A percentile compares a stretch with the other conserved stretches of the same genome.
These are phyloP conservation scores for Drosophila virilis DNA, from an alignment of 1,140 invertebrate genomes.

Conservation along the genomic window DNA sequence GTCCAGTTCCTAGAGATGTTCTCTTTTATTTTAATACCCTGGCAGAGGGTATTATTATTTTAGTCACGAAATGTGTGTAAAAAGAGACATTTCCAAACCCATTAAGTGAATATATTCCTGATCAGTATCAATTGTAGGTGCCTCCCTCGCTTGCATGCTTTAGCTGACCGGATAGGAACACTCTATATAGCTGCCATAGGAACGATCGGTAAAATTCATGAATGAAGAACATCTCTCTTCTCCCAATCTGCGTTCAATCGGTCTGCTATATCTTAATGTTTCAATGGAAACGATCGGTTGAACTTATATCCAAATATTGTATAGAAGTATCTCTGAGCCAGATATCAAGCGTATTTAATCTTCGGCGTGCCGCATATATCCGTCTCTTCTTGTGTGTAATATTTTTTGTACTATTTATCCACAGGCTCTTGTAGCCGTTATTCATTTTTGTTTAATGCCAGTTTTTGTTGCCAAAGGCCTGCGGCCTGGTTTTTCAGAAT, in stretches of 20 bases:
- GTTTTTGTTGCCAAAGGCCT: slow-evolving; percentile 58
- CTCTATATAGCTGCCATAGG: too few species aligned
- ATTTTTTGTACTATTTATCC: slow-evolving; percentile 12
- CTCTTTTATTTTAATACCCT: background rate
- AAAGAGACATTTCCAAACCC: background rate
- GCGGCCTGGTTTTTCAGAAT: slow-evolving; percentile 74
- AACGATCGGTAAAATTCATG: too few species aligned
- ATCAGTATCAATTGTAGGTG: background rate
- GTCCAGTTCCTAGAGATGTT: slow-evolving; percentile 14
- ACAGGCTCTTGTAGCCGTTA: slow-evolving; percentile 25
- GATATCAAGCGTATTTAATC: background rate
- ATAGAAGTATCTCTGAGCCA: too few species aligned
- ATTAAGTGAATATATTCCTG: background rate
- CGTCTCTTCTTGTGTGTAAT: background rate
- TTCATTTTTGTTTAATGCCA: slow-evolving; percentile 60
- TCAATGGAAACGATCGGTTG: too few species aligned
- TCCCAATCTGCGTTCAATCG: too few species aligned
- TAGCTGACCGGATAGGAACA: too few species aligned
- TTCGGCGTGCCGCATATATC: background rate
- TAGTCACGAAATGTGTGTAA: background rate
- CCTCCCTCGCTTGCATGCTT: too few species aligned
- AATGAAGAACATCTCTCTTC: too few species aligned
- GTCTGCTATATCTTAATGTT: too few species aligned
- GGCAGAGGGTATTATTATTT: background rate
- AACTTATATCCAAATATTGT: too few species aligned